Conservation (phyloP, 2,888 invertebrate species). For the Orchestes rusci region DNA sequence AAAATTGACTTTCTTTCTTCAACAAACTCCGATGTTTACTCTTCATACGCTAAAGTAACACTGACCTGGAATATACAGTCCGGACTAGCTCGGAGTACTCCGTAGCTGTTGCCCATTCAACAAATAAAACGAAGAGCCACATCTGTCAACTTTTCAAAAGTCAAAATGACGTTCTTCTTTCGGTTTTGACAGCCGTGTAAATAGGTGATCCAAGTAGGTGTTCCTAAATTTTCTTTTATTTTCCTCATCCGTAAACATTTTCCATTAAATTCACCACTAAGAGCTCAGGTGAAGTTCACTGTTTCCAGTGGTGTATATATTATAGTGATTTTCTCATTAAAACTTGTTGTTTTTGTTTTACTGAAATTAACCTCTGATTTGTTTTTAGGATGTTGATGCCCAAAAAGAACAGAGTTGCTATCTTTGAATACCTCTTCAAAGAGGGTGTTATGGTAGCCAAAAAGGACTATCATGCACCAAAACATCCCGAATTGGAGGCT, state of each 20-base stretch:
- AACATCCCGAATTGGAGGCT: slow-evolving; percentile 90
- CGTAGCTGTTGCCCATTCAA: too few relatives aligned
- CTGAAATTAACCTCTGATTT: slow-evolving; percentile 6
- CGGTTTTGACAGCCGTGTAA: slow-evolving; percentile 23
- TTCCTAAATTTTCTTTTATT: slow-evolving; percentile 19
- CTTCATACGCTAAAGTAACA: too few relatives aligned
- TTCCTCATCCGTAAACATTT: slow-evolving; percentile 18
- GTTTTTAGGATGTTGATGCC: slow-evolving; percentile 97
- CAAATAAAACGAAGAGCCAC: too few relatives aligned
- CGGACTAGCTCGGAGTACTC: too few relatives aligned
- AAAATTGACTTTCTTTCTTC: too few relatives aligned
- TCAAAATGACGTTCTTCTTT: slow-evolving; percentile 14
- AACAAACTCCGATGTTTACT: too few relatives aligned
- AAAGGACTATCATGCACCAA: slow-evolving; percentile 96
- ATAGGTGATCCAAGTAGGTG: slow-evolving; percentile 23
- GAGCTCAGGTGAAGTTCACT: not conserved
- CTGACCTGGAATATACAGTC: too few relatives aligned
- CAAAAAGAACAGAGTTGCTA: slow-evolving; percentile 92
- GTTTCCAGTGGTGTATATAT: not conserved
- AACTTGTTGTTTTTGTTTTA: slow-evolving; percentile 4
- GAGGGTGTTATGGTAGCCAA: slow-evolving; percentile 99
- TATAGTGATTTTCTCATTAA: too few relatives aligned
- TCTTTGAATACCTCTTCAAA: slow-evolving; percentile 97
- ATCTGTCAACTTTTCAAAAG: not conserved
- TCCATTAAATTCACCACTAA: not conserved